Evolutionary conservation across 2,113 vertebrate genomes (phyloP).

Genomic region (Dasyprocta punctata): DNA sequence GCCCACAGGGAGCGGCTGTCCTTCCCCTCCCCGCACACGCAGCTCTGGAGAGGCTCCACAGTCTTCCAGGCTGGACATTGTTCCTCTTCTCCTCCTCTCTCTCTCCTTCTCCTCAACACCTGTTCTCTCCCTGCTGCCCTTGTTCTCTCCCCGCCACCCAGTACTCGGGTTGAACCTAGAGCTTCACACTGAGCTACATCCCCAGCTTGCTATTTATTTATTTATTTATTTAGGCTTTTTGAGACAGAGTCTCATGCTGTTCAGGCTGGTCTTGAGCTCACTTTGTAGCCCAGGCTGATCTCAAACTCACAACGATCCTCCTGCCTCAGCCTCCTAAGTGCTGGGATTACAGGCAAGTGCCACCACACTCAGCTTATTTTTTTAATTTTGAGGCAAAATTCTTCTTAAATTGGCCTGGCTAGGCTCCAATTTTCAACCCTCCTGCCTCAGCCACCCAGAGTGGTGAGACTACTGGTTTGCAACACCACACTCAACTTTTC

Average conservation of each 20-base stretch:
- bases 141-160: background rate
- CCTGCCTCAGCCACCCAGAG: background rate
- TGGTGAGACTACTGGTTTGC: background rate
- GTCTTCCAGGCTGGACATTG: background rate
- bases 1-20: background rate
- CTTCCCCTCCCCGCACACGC: background rate
- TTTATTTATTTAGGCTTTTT: too few species aligned
- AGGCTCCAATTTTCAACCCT: background rate
- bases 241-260: too few species aligned
- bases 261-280: too few species aligned
- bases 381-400: background rate
- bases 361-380: background rate
- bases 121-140: background rate
- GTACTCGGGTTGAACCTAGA: background rate
- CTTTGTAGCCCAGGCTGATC: too few species aligned
- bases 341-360: too few species aligned
- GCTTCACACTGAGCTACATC: background rate
- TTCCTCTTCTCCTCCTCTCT: too few species aligned
- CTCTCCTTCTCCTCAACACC: too few species aligned
- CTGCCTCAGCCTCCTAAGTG: too few species aligned
- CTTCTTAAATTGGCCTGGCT: background rate
- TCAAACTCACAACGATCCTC: too few species aligned
- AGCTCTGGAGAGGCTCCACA: background rate
- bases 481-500: background rate
- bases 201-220: too few species aligned